A percentile compares a stretch with the other conserved stretches of the same genome.
Evolutionary conservation across 1,140 invertebrate genomes (phyloP).

Genomic region (Penaeus indicus): DNA sequence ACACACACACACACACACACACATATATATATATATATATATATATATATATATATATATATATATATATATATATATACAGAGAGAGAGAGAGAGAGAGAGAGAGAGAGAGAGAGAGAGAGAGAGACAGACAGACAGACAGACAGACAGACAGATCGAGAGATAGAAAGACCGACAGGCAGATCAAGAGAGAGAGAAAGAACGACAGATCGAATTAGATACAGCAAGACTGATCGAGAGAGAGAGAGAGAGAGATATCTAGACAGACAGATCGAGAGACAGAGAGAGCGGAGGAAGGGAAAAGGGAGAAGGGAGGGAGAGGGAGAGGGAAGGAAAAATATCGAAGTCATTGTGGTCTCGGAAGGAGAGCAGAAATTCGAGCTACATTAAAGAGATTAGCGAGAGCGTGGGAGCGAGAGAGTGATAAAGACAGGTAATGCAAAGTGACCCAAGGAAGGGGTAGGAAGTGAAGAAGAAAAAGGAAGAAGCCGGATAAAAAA

Average conservation of each 20-base stretch:
- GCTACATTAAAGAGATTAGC: too few species aligned
- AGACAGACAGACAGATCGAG: background rate
- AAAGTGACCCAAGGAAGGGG: too few species aligned
- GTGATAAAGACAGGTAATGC: too few species aligned
- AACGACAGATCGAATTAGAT: background rate
- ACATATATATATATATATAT: too few species aligned
- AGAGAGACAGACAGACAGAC: background rate
- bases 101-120: background rate
- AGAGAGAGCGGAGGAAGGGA: background rate
- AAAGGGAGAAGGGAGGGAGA: background rate
- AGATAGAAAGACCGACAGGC: background rate
- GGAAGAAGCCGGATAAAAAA: too few species aligned
- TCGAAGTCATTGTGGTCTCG: too few species aligned
- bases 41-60: too few species aligned
- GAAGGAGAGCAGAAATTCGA: too few species aligned
- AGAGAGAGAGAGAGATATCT: background rate
- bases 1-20: too few species aligned
- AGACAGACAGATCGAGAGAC: background rate
- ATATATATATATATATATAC: background rate
- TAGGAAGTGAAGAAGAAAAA: too few species aligned
- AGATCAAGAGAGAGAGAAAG: background rate
- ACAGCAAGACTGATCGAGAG: background rate
- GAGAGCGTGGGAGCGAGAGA: too few species aligned
- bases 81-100: slow-evolving; percentile 67
- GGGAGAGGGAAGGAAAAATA: background rate